These are phyloP conservation scores for Choloepus hoffmanni DNA, from an alignment of 2,113 vertebrate species.

Conservation along the genomic window DNA sequence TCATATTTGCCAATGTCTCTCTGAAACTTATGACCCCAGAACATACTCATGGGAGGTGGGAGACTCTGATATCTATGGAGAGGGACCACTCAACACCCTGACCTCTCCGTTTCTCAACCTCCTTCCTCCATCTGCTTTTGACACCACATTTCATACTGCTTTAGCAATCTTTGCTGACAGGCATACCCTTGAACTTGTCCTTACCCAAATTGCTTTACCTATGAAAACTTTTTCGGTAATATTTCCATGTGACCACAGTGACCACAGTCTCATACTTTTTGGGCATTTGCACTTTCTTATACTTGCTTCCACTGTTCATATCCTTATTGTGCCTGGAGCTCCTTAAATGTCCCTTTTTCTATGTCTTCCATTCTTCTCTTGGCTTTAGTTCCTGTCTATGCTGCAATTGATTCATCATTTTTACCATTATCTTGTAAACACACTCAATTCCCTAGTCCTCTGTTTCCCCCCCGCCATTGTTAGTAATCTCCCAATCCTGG, in stretches of 20 bases:
- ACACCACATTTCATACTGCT: neutral
- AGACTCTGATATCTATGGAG: neutral
- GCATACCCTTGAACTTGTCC: neutral
- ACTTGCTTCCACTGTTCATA: neutral
- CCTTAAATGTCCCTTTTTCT: neutral
- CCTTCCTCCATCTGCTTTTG: neutral
- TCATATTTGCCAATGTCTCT: neutral
- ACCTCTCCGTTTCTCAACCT: neutral
- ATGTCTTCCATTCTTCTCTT: neutral
- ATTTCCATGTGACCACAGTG: neutral
- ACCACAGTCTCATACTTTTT: neutral
- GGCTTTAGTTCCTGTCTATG: neutral
- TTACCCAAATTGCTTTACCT: neutral
- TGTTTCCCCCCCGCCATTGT: neutral
- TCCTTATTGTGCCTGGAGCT: neutral
- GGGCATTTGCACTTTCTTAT: neutral
- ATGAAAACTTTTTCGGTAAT: neutral
- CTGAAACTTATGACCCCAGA: neutral
- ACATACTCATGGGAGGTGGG: neutral
- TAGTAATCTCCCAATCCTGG: constrained; percentile 12
- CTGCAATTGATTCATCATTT: neutral
- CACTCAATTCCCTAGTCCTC: neutral
- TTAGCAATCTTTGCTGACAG: neutral
- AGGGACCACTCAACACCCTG: neutral
- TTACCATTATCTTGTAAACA: neutral